Evolutionary conservation across 2,113 vertebrate species (phyloP).

Genomic region (Willisornis vidua): DNA sequence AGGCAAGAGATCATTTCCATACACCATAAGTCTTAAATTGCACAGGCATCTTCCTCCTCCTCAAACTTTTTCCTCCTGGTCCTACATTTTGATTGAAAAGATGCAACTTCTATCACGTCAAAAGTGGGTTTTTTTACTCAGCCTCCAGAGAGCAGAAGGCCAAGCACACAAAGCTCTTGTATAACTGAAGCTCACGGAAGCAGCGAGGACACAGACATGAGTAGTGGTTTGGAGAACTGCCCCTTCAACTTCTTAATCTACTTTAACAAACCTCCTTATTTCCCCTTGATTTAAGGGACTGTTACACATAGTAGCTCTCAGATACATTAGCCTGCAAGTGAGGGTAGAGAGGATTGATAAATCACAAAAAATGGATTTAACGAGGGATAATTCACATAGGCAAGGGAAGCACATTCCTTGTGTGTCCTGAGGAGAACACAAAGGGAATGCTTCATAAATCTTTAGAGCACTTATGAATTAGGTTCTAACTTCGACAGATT

Average conservation of each 20-base stretch:
- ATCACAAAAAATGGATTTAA: conserved; percentile 51
- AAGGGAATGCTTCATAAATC: not conserved
- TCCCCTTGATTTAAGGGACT: conserved; percentile 43
- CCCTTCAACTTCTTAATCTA: not conserved
- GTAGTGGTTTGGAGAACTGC: not conserved
- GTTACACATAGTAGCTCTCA: not conserved
- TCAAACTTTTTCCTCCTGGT: not conserved
- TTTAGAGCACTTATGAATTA: not conserved
- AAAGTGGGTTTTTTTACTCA: not conserved
- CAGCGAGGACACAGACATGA: fast-evolving
- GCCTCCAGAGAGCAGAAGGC: fast-evolving
- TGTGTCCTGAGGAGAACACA: not conserved
- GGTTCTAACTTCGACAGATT: not conserved
- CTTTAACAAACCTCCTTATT: not conserved
- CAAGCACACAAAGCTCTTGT: not conserved
- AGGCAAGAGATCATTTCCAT: not conserved
- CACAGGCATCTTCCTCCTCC: not conserved
- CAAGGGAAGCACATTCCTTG: not conserved
- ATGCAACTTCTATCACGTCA: not conserved
- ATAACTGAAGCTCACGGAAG: not conserved
- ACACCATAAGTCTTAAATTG: not conserved
- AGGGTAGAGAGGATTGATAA: conserved; percentile 32
- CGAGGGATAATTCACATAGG: conserved; percentile 13
- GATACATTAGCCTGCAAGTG: not conserved
- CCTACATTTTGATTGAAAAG: not conserved